A percentile compares a stretch with the other conserved stretches of the same genome.
phyloP scores from a whole-genome alignment of 2,113 vertebrate genomes.

The Xiphorhynchus elegans region DNA sequence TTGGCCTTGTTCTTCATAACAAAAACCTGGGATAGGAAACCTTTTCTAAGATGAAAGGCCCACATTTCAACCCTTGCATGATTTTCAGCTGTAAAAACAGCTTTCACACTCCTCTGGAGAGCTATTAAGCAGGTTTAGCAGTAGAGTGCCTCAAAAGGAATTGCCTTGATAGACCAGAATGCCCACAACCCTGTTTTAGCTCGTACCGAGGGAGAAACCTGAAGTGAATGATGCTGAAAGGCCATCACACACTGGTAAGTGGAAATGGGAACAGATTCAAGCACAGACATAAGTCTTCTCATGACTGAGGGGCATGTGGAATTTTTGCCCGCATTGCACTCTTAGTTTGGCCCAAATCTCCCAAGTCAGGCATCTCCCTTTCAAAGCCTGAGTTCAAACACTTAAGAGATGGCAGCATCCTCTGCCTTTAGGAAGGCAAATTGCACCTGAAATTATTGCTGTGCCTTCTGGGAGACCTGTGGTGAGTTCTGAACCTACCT shows the following conservation, averaged over 20 bases:
- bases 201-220: neutral
- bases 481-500: neutral
- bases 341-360: neutral
- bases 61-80: neutral
- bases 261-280: neutral
- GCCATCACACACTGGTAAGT: neutral
- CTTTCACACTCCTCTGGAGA: neutral
- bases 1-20: neutral
- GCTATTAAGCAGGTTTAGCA: neutral
- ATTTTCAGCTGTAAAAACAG: constrained; percentile 16
- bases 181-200: neutral
- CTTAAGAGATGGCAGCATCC: neutral
- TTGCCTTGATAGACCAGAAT: neutral
- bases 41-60: neutral
- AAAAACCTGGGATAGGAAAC: neutral
- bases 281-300: neutral
- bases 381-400: neutral
- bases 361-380: neutral
- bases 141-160: neutral
- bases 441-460: neutral
- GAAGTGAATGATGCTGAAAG: neutral
- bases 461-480: neutral
- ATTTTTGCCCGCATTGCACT: neutral
- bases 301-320: neutral
- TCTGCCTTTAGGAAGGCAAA: neutral